Evolutionary conservation across 2,113 vertebrate genomes (phyloP).

Genomic region (Dolichallabes microphthalmus): DNA sequence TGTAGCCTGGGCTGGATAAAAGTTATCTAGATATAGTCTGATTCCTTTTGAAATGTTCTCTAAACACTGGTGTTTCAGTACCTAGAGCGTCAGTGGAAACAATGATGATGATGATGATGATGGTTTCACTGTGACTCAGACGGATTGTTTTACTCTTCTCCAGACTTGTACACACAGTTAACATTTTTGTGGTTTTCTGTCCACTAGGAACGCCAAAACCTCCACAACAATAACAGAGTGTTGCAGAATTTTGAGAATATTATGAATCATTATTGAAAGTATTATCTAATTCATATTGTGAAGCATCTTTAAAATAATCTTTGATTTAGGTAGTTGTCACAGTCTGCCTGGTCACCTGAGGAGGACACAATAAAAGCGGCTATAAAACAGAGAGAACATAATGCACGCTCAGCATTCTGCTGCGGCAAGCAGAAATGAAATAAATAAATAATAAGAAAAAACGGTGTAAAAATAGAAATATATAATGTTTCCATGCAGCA

Average conservation of each 20-base stretch:
- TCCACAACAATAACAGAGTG: background rate
- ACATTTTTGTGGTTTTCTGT: background rate
- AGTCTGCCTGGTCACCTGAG: constrained; percentile 5
- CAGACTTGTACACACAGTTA: background rate
- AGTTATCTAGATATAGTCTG: background rate
- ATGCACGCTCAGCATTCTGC: background rate
- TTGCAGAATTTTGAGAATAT: background rate
- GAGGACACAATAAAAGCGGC: background rate
- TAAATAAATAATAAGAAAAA: background rate
- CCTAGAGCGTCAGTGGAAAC: background rate
- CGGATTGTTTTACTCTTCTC: background rate
- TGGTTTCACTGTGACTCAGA: background rate
- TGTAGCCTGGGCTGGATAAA: background rate
- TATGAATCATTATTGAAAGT: background rate
- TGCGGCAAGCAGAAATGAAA: background rate
- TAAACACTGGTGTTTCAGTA: background rate
- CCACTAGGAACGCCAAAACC: background rate
- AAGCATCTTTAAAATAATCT: no score
- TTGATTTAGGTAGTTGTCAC: background rate
- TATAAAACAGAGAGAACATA: constrained; percentile 2
- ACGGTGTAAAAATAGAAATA: background rate
- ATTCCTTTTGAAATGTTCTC: background rate
- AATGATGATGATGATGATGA: background rate
- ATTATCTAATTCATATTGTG: background rate
- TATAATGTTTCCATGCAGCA: constrained; percentile 1